phyloP scores from a whole-genome alignment of 2,888 invertebrate genomes.

The Melieria picta region DNA sequence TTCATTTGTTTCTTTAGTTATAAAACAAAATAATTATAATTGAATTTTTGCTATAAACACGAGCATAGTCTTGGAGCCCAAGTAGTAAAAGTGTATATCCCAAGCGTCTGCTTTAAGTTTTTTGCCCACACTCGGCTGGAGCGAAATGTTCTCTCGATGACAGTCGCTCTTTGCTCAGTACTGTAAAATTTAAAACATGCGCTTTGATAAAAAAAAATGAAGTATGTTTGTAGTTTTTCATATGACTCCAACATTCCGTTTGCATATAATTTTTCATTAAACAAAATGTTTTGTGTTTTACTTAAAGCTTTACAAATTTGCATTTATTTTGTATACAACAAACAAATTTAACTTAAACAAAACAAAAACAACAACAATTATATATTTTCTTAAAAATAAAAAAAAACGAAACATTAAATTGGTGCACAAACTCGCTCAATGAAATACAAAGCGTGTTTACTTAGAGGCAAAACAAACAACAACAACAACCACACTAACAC shows the following conservation, averaged over 20 bases:
- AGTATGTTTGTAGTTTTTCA: not conserved
- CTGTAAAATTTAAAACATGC: conserved; percentile 29
- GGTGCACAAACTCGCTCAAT: conserved; percentile 18
- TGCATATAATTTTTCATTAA: no score
- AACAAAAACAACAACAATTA: no score
- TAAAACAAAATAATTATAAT: not conserved
- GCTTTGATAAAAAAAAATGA: conserved; percentile 18
- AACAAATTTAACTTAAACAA: no score
- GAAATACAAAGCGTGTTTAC: conserved; percentile 34
- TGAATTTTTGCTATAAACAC: not conserved
- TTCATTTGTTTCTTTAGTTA: not conserved
- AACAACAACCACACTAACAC: not conserved
- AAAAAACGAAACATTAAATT: not conserved
- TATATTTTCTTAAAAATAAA: no score
- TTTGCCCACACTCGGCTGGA: not conserved
- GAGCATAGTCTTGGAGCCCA: conserved; percentile 26
- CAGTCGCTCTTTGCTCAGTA: conserved; percentile 2
- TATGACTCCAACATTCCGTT: not conserved
- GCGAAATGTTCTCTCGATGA: conserved; percentile 3
- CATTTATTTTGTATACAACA: no score
- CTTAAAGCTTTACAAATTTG: no score
- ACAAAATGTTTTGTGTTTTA: no score
- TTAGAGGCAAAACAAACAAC: conserved; percentile 21
- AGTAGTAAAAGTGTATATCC: conserved; percentile 1
- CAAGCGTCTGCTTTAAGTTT: conserved; percentile 32